Percentiles rank a stretch among this genome's conserved stretches.
Conservation (phyloP, 2,113 vertebrate species). For the Pachyramphus minor region DNA sequence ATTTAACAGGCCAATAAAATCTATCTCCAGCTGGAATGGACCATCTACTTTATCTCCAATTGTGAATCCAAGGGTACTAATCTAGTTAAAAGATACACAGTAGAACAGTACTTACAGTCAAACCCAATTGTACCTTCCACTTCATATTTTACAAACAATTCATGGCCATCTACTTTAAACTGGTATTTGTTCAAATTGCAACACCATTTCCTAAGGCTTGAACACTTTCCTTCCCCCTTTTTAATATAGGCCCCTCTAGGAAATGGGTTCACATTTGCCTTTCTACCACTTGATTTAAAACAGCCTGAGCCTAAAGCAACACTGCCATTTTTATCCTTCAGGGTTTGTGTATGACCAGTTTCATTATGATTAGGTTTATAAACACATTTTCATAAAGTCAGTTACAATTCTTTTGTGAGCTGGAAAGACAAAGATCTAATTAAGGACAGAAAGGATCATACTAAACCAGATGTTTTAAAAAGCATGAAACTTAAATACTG, state of each 20-base stretch:
- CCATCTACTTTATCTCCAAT: conserved; percentile 90
- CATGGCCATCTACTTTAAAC: not conserved
- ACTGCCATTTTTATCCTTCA: not conserved
- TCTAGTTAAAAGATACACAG: conserved; percentile 58
- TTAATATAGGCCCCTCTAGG: too few relatives aligned
- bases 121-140: not conserved
- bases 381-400: not conserved
- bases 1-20: conserved; percentile 84
- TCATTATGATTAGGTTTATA: not conserved
- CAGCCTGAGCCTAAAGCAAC: not conserved
- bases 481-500: not conserved
- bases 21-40: conserved; percentile 91
- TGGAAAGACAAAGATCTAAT: not conserved
- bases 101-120: not conserved
- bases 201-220: not conserved
- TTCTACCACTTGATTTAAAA: not conserved
- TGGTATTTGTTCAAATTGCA: not conserved
- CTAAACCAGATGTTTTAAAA: not conserved
- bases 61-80: conserved; percentile 89
- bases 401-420: not conserved
- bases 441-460: not conserved
- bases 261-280: not conserved
- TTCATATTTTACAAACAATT: not conserved
- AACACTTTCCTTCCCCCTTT: not conserved
- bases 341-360: not conserved